Evolutionary conservation across 2,888 invertebrate genomes (phyloP).

Genomic region (Heterodera filipjevi): DNA sequence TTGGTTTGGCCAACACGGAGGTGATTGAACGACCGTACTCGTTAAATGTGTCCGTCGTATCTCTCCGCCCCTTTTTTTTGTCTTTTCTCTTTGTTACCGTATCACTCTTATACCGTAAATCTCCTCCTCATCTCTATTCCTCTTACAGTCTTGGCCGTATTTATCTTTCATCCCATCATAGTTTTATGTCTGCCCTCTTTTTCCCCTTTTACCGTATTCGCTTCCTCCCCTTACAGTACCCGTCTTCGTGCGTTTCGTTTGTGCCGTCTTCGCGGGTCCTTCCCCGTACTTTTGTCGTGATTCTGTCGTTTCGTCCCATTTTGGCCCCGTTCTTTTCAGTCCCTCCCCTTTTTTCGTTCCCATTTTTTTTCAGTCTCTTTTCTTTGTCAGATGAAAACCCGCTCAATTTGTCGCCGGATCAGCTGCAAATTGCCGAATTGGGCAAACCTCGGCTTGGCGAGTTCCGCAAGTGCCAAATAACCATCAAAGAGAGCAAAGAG

Average conservation of each 20-base stretch:
- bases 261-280: background rate
- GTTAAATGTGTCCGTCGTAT: background rate
- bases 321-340: background rate
- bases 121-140: background rate
- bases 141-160: background rate
- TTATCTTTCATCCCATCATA: no score
- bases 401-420: conserved; percentile 63
- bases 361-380: background rate
- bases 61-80: background rate
- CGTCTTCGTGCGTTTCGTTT: background rate
- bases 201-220: background rate
- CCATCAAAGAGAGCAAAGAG: conserved; percentile 95
- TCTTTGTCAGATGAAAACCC: conserved; percentile 42
- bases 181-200: background rate
- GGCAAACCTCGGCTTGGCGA: conserved; percentile 88
- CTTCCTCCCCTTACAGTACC: conserved; percentile 1
- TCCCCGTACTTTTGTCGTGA: conserved; percentile 7
- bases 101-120: background rate
- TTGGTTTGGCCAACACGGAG: conserved; percentile 52
- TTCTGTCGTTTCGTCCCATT: conserved; percentile 17
- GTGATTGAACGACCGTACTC: background rate
- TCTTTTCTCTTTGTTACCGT: background rate
- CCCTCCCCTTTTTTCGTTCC: background rate
- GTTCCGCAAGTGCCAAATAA: conserved; percentile 80
- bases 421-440: conserved; percentile 70